phyloP scores from a whole-genome alignment of 2,888 invertebrate species.

The Pterobdella sp. region DNA sequence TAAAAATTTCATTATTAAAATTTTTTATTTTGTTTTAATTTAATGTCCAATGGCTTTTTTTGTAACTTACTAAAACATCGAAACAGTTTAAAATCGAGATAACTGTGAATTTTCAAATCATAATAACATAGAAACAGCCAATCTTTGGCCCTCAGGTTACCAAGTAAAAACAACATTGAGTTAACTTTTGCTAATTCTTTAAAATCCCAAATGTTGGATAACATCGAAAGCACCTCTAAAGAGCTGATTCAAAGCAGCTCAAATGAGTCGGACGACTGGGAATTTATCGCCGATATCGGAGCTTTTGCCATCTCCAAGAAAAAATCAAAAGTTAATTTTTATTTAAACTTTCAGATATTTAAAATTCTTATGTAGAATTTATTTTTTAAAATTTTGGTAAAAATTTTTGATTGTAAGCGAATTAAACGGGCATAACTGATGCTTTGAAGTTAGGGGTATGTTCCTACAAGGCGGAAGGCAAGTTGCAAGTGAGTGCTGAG shows the following conservation, averaged over 20 bases:
- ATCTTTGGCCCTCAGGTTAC: no score
- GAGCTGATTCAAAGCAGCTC: background rate
- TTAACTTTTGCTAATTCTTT: no score
- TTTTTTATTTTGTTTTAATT: no score
- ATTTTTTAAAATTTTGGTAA: background rate
- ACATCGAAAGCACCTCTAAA: background rate
- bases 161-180: no score
- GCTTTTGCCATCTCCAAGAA: constrained; percentile 14
- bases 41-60: no score
- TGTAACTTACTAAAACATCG: no score
- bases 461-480: constrained; percentile 19
- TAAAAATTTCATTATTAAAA: no score
- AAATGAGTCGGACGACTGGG: constrained; percentile 19
- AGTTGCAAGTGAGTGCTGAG: constrained; percentile 1
- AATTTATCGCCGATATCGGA: constrained; percentile 15
- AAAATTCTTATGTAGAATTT: background rate
- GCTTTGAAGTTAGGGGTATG: constrained; percentile 14
- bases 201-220: background rate
- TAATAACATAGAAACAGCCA: no score
- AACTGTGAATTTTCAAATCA: no score
- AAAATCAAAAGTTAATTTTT: constrained; percentile 4
- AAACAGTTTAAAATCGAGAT: no score
- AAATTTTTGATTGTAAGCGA: constrained; percentile 1
- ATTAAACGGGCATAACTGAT: background rate
- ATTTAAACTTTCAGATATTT: background rate